Evolutionary conservation across 1,140 invertebrate species (phyloP).

Genomic region (Argopecten irradians): DNA sequence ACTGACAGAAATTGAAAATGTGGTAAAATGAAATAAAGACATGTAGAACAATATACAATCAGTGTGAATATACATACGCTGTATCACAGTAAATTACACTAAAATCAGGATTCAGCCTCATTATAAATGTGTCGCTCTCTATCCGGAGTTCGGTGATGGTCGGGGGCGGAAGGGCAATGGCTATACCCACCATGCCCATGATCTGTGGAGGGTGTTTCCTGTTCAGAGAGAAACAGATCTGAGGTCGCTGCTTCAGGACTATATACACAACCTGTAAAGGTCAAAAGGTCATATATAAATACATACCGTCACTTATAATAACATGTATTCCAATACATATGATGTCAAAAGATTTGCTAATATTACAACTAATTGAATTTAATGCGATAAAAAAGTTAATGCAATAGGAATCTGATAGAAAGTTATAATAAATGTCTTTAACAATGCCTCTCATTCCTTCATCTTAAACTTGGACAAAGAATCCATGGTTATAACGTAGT

Average conservation of each 20-base stretch:
- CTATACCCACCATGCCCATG: conserved; percentile 94
- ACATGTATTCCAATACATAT: not conserved
- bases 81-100: conserved; percentile 97
- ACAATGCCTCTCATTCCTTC: too few species aligned
- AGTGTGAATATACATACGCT: conserved; percentile 81
- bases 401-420: too few species aligned
- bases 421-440: too few species aligned
- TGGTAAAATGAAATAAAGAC: not conserved
- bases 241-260: conserved; percentile 91
- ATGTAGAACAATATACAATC: not conserved
- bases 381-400: too few species aligned
- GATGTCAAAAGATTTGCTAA: not conserved
- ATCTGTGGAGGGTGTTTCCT: conserved; percentile 88
- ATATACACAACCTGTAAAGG: conserved; percentile 90
- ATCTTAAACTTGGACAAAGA: too few species aligned
- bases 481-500: too few species aligned
- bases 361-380: too few species aligned
- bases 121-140: conserved; percentile 98
- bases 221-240: conserved; percentile 92
- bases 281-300: conserved; percentile 34
- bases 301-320: conserved; percentile 21
- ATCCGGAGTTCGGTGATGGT: conserved; percentile 97
- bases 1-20: not conserved
- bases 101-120: conserved; percentile 96
- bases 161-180: conserved; percentile 95